Evolutionary conservation across 1,140 invertebrate species (phyloP).

Genomic region (Drosophila azteca): DNA sequence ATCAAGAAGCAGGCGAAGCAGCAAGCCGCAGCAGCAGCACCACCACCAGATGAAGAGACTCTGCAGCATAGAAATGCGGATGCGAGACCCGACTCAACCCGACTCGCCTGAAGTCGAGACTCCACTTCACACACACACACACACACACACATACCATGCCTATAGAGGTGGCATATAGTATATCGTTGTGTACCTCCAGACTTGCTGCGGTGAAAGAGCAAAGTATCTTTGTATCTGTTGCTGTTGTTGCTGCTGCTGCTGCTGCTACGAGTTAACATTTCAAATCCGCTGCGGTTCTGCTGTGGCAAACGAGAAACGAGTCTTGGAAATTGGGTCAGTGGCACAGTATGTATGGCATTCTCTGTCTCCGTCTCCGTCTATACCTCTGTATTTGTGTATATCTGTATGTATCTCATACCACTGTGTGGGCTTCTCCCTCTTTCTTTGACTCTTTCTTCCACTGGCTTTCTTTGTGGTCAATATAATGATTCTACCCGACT

Average conservation of each 20-base stretch:
- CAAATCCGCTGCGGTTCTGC: conserved; percentile 69
- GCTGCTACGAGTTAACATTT: conserved; percentile 57
- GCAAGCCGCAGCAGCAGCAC: not conserved
- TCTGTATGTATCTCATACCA: conserved; percentile 41
- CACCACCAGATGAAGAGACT: conserved; percentile 56
- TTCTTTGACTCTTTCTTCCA: conserved; percentile 64
- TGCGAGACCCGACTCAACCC: conserved; percentile 54
- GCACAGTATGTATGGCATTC: conserved; percentile 80
- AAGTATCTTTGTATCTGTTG: conserved; percentile 71
- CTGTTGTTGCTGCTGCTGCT: conserved; percentile 12
- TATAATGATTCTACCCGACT: conserved; percentile 71
- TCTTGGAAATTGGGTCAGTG: conserved; percentile 82
- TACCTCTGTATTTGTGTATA: conserved; percentile 44
- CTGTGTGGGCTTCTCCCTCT: conserved; percentile 49
- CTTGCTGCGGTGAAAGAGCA: conserved; percentile 75
- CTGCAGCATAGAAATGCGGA: conserved; percentile 74
- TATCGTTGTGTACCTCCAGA: conserved; percentile 53
- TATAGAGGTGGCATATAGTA: conserved; percentile 1
- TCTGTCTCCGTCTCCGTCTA: conserved; percentile 46
- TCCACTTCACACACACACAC: conserved; percentile 39
- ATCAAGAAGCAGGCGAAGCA: conserved; percentile 47
- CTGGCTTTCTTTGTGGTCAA: conserved; percentile 78
- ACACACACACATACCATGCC: conserved; percentile 19
- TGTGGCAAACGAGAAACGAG: conserved; percentile 58
- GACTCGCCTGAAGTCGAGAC: conserved; percentile 23